Conservation (phyloP, 1,140 invertebrate species). For the Apis dorsata region DNA sequence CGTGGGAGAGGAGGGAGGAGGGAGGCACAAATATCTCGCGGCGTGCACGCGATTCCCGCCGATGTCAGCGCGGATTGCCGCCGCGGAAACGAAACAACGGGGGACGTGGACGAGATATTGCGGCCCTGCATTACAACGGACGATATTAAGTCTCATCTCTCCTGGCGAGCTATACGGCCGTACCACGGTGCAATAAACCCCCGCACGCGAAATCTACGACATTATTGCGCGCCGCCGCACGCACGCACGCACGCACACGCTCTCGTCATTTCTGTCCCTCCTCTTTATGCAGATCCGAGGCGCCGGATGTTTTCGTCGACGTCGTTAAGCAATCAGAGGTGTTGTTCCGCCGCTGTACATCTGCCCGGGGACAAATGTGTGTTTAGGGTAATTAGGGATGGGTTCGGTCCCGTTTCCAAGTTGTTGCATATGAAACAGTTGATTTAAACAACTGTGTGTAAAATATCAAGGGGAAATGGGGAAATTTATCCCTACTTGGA, state of each 20-base stretch:
- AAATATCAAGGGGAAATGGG: no score
- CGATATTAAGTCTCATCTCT: slow-evolving; percentile 41
- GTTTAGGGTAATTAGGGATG: no score
- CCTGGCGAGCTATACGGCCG: neutral
- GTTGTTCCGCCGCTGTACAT: neutral
- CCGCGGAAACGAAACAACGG: slow-evolving; percentile 33
- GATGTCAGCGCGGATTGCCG: slow-evolving; percentile 31
- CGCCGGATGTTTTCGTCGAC: neutral
- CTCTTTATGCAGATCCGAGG: slow-evolving; percentile 19
- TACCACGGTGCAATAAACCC: slow-evolving; percentile 41
- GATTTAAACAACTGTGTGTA: no score
- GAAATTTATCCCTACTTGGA: no score
- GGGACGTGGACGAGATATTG: slow-evolving; percentile 38
- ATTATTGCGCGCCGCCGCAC: slow-evolving; percentile 29
- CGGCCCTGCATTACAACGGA: slow-evolving; percentile 17
- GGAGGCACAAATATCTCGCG: slow-evolving; percentile 32
- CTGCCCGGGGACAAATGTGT: neutral
- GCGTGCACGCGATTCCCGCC: slow-evolving; percentile 28
- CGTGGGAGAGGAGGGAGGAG: slow-evolving; percentile 1
- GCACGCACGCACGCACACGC: slow-evolving; percentile 22
- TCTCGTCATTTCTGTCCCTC: neutral
- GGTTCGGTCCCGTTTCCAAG: no score
- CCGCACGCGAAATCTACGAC: slow-evolving; percentile 30
- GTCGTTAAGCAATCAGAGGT: neutral
- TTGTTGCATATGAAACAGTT: no score